Evolutionary conservation across 2,113 vertebrate genomes (phyloP), one percentile per base, ranked within the genome.

Genomic region (Canis aureus): DNA sequence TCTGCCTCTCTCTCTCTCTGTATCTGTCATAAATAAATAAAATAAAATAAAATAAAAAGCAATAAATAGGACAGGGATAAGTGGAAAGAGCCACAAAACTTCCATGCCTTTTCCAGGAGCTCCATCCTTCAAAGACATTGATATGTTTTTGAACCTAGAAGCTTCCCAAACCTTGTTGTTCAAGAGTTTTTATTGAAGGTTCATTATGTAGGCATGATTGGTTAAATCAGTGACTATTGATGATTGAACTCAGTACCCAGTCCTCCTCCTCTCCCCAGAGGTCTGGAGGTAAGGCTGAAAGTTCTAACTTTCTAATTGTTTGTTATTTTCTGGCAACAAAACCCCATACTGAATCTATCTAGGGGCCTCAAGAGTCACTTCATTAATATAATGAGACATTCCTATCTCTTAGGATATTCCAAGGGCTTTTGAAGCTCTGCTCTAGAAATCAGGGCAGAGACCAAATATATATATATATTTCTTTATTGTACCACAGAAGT

Each of bases 341-440:
- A 0, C 11, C n/a, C 32, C 25, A 53, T 4, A 27, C 5, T 71
- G 51, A 59, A 60, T 66, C 57, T 79, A 60, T 27, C 35, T 29
- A 32, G 8, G 29, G 29, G 1, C 3, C 23, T 51, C 29, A 94
- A 25, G 91, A n/a, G 16, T 67, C 29, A 16, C 51, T 16, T 94
- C 7, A 83, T 79, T 88, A 80, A 22, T 12, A 81, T 66, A 95
- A 96, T 32, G n/a, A 82, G 23, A 23, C 38, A 82, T 27, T 83
- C 2, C 0, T 60, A 43, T 73, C 9, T n/a, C 1, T 73, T 8
- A 53, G 29, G 59, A 84, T 62, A 69, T 79, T 49, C 0, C 27
- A 62, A 83, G 17, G 59, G 3, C 25, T 82, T 95, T 69, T 59
- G 22, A 86, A 51, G 12, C 32, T 92, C n/a, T 73, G 1, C 66